Conservation (phyloP, 2,797 vertebrate species). For the Enteromius afrohamiltoni region DNA sequence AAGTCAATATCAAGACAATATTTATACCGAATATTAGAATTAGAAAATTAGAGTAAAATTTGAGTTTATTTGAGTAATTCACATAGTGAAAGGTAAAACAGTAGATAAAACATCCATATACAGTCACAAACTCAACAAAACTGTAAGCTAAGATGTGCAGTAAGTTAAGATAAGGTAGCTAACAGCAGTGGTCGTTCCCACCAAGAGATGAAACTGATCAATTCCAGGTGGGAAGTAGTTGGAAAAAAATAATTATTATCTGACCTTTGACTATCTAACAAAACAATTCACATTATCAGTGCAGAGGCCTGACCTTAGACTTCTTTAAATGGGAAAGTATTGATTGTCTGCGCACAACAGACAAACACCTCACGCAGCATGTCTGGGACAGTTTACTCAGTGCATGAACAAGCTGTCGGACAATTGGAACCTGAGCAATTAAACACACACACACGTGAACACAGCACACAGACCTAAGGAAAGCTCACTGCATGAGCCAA, state of each 20-base stretch:
- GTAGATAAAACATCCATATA: not conserved
- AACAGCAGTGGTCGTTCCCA: constrained; percentile 23
- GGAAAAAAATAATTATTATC: constrained; percentile 64
- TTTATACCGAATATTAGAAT: not conserved
- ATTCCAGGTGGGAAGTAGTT: constrained; percentile 62
- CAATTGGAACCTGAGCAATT: constrained; percentile 56
- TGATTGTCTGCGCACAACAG: constrained; percentile 67
- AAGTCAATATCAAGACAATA: too few relatives aligned
- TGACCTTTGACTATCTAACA: constrained; percentile 72
- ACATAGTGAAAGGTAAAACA: not conserved
- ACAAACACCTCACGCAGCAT: constrained; percentile 65
- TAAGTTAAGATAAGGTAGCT: constrained; percentile 43
- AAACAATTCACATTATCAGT: constrained; percentile 71
- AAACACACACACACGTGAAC: constrained; percentile 51
- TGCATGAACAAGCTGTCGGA: constrained; percentile 49
- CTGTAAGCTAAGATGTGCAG: constrained; percentile 27
- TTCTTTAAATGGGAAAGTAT: constrained; percentile 69
- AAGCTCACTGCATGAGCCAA: constrained; percentile 51
- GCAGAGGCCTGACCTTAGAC: constrained; percentile 67
- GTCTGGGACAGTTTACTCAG: constrained; percentile 63
- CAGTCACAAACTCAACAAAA: constrained; percentile 30
- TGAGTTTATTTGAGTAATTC: not conserved
- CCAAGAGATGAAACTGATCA: constrained; percentile 63
- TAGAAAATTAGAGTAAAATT: not conserved
- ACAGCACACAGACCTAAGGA: constrained; percentile 28